Conservation (phyloP, 2,113 vertebrate species). For the Cheirogaleus medius region DNA sequence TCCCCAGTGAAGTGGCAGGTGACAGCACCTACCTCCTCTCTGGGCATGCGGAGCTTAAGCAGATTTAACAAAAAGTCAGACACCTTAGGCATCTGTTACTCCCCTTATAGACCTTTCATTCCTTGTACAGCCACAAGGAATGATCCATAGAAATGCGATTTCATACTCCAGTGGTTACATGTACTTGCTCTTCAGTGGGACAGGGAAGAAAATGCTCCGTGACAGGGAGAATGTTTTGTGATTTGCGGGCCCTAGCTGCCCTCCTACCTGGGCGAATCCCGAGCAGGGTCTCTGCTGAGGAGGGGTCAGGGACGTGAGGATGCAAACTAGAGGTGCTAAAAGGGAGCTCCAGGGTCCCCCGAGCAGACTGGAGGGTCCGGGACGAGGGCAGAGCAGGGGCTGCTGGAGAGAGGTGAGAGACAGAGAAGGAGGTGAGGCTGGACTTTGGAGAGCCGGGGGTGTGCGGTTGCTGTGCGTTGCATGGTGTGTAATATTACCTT, state of each 20-base stretch:
- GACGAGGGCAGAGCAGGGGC: no score
- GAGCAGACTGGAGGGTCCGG: not conserved
- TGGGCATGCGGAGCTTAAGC: not conserved
- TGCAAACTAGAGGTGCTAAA: not conserved
- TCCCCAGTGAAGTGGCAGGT: not conserved
- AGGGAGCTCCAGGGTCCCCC: not conserved
- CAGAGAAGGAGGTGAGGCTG: not conserved
- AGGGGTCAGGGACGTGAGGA: not conserved
- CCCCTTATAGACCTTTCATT: not conserved
- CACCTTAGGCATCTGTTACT: not conserved
- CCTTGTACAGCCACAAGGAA: not conserved
- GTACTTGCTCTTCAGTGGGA: not conserved
- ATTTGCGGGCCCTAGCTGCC: not conserved
- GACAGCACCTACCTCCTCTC: not conserved
- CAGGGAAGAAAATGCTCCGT: not conserved
- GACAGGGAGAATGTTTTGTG: not conserved
- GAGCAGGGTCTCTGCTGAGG: not conserved
- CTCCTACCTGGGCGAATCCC: not conserved
- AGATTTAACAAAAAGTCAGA: not conserved
- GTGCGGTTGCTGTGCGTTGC: accelerated
- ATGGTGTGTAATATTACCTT: not conserved
- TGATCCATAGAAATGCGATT: not conserved
- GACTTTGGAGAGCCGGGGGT: not conserved
- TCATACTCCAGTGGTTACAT: not conserved
- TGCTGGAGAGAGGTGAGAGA: not conserved